Evolutionary conservation across 2,888 invertebrate species (phyloP).

Genomic region (Caenorhabditis virilis): DNA sequence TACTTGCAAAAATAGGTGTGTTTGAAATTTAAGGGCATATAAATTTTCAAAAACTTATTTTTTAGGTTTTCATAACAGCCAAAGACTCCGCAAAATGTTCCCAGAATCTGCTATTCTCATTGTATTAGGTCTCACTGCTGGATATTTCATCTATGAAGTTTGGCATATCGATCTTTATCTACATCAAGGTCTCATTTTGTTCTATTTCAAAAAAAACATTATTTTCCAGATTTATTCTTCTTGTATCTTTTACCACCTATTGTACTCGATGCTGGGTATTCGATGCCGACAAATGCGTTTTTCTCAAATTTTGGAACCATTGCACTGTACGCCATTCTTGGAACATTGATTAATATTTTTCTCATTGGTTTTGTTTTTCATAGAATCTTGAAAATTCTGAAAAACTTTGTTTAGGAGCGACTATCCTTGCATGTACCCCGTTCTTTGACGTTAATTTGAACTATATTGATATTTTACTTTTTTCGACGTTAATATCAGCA

Average conservation of each 20-base stretch:
- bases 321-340: conserved; percentile 85
- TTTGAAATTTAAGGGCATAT: not conserved
- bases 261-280: conserved; percentile 96
- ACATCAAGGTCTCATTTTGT: conserved; percentile 45
- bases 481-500: conserved; percentile 60
- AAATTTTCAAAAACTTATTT: conserved; percentile 1
- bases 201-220: not conserved
- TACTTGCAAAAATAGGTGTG: conserved; percentile 44
- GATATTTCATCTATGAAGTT: conserved; percentile 45
- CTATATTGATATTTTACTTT: conserved; percentile 56
- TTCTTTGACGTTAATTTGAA: conserved; percentile 48
- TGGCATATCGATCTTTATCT: conserved; percentile 50
- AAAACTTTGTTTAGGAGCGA: conserved; percentile 39
- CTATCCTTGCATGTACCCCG: conserved; percentile 43
- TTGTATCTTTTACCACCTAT: conserved; percentile 96
- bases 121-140: conserved; percentile 46
- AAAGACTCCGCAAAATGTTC: conserved; percentile 37
- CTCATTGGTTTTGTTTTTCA: conserved; percentile 68
- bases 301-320: conserved; percentile 94
- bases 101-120: conserved; percentile 58
- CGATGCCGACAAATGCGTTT: conserved; percentile 96
- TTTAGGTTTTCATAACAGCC: conserved; percentile 48
- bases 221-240: conserved; percentile 84
- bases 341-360: conserved; percentile 91
- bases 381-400: too few species aligned